Evolutionary conservation across 2,888 invertebrate species (phyloP).

Genomic region (Dione vanillae): DNA sequence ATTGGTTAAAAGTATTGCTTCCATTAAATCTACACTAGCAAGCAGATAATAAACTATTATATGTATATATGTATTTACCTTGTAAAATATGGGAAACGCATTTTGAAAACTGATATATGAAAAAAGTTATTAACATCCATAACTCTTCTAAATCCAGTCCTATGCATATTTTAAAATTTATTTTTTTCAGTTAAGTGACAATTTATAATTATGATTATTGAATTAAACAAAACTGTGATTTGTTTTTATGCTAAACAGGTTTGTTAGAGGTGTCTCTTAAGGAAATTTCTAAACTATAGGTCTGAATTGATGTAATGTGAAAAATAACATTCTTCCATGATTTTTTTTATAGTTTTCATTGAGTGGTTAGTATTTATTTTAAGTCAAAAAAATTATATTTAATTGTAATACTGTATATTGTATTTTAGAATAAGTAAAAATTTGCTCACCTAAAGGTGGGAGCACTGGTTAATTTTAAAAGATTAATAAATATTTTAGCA

Average conservation of each 20-base stretch:
- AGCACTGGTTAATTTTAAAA: conserved; percentile 1
- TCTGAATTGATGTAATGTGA: background rate
- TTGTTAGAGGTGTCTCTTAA: background rate
- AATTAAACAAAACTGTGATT: background rate
- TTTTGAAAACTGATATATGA: no score
- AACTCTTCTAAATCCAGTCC: no score
- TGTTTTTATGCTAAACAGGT: background rate
- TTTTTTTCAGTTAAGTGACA: no score
- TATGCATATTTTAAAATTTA: no score
- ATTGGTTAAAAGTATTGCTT: no score
- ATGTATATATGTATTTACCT: background rate
- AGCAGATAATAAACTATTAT: no score
- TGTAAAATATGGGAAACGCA: background rate
- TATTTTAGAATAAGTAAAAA: conserved; percentile 21
- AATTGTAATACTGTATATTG: conserved; percentile 1
- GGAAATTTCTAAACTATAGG: background rate
- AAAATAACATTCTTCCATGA: background rate
- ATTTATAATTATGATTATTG: background rate
- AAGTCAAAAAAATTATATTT: background rate
- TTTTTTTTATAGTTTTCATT: background rate
- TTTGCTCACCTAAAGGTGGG: conserved; percentile 29
- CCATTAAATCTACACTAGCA: no score
- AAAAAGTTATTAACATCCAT: no score
- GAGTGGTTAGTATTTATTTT: background rate
- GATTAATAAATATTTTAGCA: background rate